phyloP scores from a whole-genome alignment of 2,888 invertebrate genomes.

The Sarcophaga rosellei region DNA sequence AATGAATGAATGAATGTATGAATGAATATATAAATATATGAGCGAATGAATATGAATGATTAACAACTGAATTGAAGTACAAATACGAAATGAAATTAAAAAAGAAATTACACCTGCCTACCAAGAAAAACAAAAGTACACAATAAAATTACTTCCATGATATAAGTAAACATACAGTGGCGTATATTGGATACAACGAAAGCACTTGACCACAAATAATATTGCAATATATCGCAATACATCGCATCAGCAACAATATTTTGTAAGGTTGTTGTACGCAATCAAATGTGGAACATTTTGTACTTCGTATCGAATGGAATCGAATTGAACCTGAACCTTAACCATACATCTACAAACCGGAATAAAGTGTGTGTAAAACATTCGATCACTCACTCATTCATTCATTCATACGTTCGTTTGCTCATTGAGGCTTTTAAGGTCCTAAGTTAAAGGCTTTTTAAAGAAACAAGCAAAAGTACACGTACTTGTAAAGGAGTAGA shows the following conservation, averaged over 20 bases:
- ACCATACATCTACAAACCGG: too few relatives aligned
- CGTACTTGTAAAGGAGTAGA: neutral
- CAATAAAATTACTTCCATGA: neutral
- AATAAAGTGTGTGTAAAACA: too few relatives aligned
- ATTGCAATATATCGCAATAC: neutral
- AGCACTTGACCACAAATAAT: neutral
- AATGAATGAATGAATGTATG: neutral
- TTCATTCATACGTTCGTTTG: too few relatives aligned
- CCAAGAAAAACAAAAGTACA: constrained; percentile 15
- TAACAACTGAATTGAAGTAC: neutral
- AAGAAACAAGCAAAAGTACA: neutral
- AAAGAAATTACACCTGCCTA: constrained; percentile 58
- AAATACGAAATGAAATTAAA: neutral
- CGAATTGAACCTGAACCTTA: too few relatives aligned
- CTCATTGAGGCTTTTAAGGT: too few relatives aligned
- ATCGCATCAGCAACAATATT: neutral
- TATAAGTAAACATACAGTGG: neutral
- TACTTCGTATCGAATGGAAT: too few relatives aligned
- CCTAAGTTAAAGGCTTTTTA: too few relatives aligned
- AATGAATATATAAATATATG: too few relatives aligned
- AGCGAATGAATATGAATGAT: too few relatives aligned
- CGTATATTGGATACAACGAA: neutral
- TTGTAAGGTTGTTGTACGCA: too few relatives aligned
- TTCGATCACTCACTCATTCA: too few relatives aligned
- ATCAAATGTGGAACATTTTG: too few relatives aligned